Percentiles rank a stretch among this genome's conserved stretches.
Conservation (phyloP, 2,888 invertebrate species). For the Kryphioiulus occultus region DNA sequence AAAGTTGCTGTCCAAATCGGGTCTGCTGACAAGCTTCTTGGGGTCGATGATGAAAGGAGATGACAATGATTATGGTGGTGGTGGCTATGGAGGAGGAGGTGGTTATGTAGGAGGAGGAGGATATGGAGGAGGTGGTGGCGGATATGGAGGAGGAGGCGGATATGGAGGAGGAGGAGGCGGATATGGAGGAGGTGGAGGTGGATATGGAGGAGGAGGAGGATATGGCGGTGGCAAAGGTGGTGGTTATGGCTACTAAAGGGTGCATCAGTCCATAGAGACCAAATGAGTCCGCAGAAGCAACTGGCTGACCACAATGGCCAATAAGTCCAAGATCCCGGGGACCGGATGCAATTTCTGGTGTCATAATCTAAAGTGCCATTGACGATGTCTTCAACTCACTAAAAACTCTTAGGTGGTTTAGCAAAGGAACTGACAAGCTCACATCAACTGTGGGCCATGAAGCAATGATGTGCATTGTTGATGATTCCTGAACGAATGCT, state of each 20-base stretch:
- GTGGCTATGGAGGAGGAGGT: background rate
- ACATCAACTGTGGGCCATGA: background rate
- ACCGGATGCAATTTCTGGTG: background rate
- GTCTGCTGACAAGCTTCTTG: background rate
- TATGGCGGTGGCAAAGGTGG: constrained; percentile 4
- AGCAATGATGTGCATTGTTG: background rate
- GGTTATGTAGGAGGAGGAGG: background rate
- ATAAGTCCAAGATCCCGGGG: background rate
- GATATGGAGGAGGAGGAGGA: constrained; percentile 22
- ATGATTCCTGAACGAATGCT: background rate
- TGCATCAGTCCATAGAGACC: background rate
- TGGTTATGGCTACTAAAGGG: background rate
- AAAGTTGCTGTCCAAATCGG: background rate
- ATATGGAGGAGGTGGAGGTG: constrained; percentile 27
- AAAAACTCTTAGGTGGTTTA: background rate
- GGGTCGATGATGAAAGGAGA: background rate
- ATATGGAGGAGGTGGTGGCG: constrained; percentile 43
- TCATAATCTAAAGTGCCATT: background rate
- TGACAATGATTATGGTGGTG: constrained; percentile 29
- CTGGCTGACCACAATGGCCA: background rate
- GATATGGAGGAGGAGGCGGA: constrained; percentile 42
- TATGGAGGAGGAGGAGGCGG: constrained; percentile 45
- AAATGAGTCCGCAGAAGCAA: background rate
- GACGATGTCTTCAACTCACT: background rate
- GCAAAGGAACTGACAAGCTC: background rate